Evolutionary conservation across 1,140 invertebrate species (phyloP).

Genomic region (Chionoecetes opilio): DNA sequence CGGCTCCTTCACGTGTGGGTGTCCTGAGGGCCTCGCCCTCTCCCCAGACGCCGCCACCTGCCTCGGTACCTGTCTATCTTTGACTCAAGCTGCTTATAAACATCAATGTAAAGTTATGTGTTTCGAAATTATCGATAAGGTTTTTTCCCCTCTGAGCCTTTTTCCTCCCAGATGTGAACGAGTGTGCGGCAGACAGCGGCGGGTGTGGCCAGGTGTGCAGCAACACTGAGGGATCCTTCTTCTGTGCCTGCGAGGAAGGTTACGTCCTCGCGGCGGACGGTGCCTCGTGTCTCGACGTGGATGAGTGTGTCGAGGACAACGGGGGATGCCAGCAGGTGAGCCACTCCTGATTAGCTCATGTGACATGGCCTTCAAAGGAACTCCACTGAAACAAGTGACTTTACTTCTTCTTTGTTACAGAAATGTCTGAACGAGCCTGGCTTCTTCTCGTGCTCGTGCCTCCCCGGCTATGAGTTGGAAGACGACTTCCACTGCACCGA

Average conservation of each 20-base stretch:
- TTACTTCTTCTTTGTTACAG: conserved; percentile 48
- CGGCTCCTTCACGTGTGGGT: conserved; percentile 87
- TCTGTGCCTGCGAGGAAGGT: conserved; percentile 73
- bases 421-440: conserved; percentile 76
- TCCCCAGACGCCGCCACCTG: conserved; percentile 55
- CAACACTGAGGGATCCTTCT: conserved; percentile 72
- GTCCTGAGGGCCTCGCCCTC: conserved; percentile 44
- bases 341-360: background rate
- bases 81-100: background rate
- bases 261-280: conserved; percentile 32
- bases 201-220: conserved; percentile 80
- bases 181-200: conserved; percentile 76
- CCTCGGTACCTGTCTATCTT: background rate
- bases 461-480: conserved; percentile 83
- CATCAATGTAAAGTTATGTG: background rate
- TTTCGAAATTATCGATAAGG: background rate
- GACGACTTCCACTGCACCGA: conserved; percentile 86
- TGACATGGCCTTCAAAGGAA: background rate
- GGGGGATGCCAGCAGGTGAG: conserved; percentile 79
- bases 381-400: background rate
- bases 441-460: conserved; percentile 83
- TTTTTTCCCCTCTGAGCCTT: background rate
- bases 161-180: conserved; percentile 79
- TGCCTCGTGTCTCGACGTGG: conserved; percentile 69
- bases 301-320: conserved; percentile 80